Evolutionary conservation across 1,140 invertebrate genomes (phyloP), one percentile per base, ranked within the genome.

Genomic region (Macrostomum lignano): DNA sequence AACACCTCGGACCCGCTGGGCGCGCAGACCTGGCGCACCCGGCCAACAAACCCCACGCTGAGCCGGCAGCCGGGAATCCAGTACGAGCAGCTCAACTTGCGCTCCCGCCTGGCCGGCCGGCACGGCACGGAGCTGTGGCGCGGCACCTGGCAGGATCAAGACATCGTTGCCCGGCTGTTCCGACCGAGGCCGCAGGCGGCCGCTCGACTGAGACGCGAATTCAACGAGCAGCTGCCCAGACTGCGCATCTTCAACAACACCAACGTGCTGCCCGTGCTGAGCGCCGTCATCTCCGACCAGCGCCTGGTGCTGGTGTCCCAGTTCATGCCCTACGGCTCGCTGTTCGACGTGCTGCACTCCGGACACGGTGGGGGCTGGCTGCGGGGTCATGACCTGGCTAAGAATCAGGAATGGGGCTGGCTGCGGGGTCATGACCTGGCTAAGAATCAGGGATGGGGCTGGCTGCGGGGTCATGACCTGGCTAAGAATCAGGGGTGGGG

Each of bases 191-290:
- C n/a, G n/a, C n/a, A n/a, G n/a, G n/a, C n/a, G n/a, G n/a, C n/a
- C n/a, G n/a, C n/a, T n/a, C n/a, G n/a, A n/a, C n/a, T n/a, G n/a
- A n/a, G 81, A 1, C 62, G 91, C 13, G 84, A 96, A 56, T 98
- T 96, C 52, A 86, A 88, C 46, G 86, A 96, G 52, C 86, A 96
- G 59, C 94, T 91, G 58, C 84, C 86, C 9, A 75, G 81, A 50
- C 61, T 96, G 7, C 65, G 67, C 66, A 96, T 96, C 44, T 98
- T 96, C 53, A 94, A 88, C 6, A 82, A 96, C 60, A 81, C 86
- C 0, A 94, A 96, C 52, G 75, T 98, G 38, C 59, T 94, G 45
- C 84, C 86, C 10, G 84, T 96, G 17, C 71, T 98, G 44, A 82
- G 79, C 0, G 86, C 79, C 46, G 84, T 79, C 46, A 82, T 79